Conservation (phyloP, 1,140 invertebrate species). For the Hycleus phaleratus region DNA sequence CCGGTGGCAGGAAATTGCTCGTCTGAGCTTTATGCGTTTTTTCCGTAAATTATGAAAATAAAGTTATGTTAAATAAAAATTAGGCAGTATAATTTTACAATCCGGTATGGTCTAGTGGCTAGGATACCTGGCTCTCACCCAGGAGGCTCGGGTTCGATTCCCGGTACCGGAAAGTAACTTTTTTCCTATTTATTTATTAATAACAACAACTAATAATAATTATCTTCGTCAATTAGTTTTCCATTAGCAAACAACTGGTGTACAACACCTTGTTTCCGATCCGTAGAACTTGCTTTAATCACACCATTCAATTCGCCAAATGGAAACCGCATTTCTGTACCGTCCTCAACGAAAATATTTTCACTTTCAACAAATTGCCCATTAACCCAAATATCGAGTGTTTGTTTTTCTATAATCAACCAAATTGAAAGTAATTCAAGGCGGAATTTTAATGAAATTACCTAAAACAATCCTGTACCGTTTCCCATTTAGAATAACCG, state of each 20-base stretch:
- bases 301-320: constrained; percentile 30
- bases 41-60: too few species aligned
- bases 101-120: constrained; percentile 36
- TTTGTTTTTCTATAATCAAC: constrained; percentile 60
- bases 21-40: too few species aligned
- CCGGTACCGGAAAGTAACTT: constrained; percentile 28
- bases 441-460: constrained; percentile 30
- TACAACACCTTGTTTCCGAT: constrained; percentile 47
- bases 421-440: constrained; percentile 12
- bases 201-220: constrained; percentile 3
- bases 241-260: constrained; percentile 45
- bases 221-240: constrained; percentile 33
- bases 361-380: constrained; percentile 58
- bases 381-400: constrained; percentile 71
- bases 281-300: constrained; percentile 51
- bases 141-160: constrained; percentile 37
- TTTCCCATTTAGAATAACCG: constrained; percentile 34
- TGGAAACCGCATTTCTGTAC: constrained; percentile 73
- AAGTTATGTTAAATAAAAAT: too few species aligned
- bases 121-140: constrained; percentile 36
- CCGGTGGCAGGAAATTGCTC: too few species aligned
- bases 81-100: neutral
- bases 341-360: constrained; percentile 72
- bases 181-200: neutral
- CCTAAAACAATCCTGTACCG: constrained; percentile 62